Conservation (phyloP, 2,888 invertebrate genomes). For the Rhopalosiphum nymphaeae region DNA sequence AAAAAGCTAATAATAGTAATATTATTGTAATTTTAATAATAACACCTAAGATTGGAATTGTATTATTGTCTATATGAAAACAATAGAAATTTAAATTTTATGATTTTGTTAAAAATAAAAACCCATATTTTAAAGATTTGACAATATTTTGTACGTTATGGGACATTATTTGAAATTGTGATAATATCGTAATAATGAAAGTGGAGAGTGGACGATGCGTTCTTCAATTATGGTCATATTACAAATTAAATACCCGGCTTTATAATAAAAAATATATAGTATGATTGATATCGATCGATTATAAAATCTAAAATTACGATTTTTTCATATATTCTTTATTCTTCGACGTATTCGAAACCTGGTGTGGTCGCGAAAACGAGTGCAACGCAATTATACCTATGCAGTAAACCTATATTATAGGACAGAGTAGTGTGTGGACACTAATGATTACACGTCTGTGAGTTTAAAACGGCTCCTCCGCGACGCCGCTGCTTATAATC, state of each 20-base stretch:
- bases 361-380: background rate
- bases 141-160: no score
- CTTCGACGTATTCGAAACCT: background rate
- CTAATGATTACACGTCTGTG: slow-evolving; percentile 53
- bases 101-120: no score
- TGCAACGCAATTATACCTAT: background rate
- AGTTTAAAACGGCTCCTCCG: slow-evolving; percentile 15
- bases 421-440: background rate
- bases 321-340: no score
- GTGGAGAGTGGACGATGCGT: background rate
- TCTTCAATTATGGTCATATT: background rate
- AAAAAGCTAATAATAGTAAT: background rate
- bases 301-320: background rate
- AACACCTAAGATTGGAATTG: no score
- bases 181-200: background rate
- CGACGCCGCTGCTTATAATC: slow-evolving; percentile 9
- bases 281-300: no score
- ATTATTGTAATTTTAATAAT: no score
- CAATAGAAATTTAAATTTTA: no score
- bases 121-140: no score
- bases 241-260: background rate
- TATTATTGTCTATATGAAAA: no score
- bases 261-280: background rate
- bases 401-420: background rate
- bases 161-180: no score